Evolutionary conservation across 2,113 vertebrate genomes (phyloP).

Genomic region (Corythornis madagascariensis): DNA sequence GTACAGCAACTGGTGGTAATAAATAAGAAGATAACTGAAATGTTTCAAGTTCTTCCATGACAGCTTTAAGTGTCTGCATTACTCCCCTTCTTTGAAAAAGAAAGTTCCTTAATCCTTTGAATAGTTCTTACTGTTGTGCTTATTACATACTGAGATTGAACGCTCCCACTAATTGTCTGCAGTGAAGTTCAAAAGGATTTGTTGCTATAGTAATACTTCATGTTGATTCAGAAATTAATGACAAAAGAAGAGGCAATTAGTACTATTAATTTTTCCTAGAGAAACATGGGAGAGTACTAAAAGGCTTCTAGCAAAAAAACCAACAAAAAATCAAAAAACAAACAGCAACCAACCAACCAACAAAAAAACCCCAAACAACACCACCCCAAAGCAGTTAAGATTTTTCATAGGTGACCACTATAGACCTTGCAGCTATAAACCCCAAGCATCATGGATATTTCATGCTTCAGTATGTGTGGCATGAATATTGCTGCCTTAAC

Average conservation of each 20-base stretch:
- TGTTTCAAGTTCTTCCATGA: constrained; percentile 1
- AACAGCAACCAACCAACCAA: no score
- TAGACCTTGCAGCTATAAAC: background rate
- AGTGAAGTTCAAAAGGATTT: background rate
- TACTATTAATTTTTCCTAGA: constrained; percentile 34
- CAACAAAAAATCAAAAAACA: no score
- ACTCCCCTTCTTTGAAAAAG: background rate
- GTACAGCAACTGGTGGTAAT: background rate
- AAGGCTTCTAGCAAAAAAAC: background rate
- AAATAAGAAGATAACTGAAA: constrained; percentile 8
- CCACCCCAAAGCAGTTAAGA: background rate
- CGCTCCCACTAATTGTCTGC: constrained; percentile 30
- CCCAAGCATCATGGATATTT: background rate
- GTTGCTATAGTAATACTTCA: constrained; percentile 47
- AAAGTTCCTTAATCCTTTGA: constrained; percentile 5
- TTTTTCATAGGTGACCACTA: background rate
- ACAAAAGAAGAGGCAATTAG: constrained; percentile 45
- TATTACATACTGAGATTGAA: constrained; percentile 18
- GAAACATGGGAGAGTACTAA: background rate
- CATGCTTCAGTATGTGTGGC: background rate
- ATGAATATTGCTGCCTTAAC: background rate
- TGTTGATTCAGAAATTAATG: constrained; percentile 50
- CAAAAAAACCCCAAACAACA: background rate
- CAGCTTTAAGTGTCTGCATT: background rate
- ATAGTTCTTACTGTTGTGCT: constrained; percentile 14